Percentiles rank a stretch among this genome's conserved stretches.
Evolutionary conservation across 2,888 invertebrate genomes (phyloP).

Genomic region (Prostheceraeus crozeri): DNA sequence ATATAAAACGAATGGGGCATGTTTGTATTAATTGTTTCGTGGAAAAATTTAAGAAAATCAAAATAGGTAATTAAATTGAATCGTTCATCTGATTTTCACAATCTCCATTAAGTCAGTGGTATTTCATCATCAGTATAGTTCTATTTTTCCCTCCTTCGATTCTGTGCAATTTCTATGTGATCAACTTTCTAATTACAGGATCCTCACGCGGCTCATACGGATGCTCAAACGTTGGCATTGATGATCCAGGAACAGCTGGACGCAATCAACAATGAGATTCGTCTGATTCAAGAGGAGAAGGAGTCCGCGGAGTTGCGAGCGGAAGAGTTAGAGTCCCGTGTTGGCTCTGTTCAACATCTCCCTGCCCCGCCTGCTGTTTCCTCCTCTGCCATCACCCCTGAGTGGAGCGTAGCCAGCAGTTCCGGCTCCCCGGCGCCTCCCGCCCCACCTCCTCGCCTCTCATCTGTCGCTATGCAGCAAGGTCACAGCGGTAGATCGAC

Average conservation of each 20-base stretch:
- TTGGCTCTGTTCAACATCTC: slow-evolving; percentile 61
- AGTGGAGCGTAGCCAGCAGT: not conserved
- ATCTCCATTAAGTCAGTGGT: too few relatives aligned
- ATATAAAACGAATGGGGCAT: too few relatives aligned
- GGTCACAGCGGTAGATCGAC: slow-evolving; percentile 82
- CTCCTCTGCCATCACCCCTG: not conserved
- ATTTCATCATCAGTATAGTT: too few relatives aligned
- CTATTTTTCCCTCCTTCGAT: too few relatives aligned
- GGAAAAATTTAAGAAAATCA: too few relatives aligned
- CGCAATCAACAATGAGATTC: slow-evolving; percentile 97
- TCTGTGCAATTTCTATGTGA: too few relatives aligned
- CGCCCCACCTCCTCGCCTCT: too few relatives aligned
- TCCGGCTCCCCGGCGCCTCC: slow-evolving; percentile 35
- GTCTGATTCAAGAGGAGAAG: slow-evolving; percentile 74
- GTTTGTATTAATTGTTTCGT: too few relatives aligned
- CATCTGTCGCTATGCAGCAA: too few relatives aligned
- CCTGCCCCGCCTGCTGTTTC: not conserved
- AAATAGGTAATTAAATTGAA: too few relatives aligned
- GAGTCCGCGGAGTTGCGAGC: slow-evolving; percentile 76
- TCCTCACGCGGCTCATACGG: slow-evolving; percentile 59
- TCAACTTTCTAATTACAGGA: too few relatives aligned
- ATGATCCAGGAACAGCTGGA: slow-evolving; percentile 98
- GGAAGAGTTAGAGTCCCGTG: slow-evolving; percentile 89
- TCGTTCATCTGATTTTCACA: too few relatives aligned
- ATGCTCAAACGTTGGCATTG: slow-evolving; percentile 91